phyloP scores from a whole-genome alignment of 2,113 vertebrate genomes.

The Nannobrachium achirus region DNA sequence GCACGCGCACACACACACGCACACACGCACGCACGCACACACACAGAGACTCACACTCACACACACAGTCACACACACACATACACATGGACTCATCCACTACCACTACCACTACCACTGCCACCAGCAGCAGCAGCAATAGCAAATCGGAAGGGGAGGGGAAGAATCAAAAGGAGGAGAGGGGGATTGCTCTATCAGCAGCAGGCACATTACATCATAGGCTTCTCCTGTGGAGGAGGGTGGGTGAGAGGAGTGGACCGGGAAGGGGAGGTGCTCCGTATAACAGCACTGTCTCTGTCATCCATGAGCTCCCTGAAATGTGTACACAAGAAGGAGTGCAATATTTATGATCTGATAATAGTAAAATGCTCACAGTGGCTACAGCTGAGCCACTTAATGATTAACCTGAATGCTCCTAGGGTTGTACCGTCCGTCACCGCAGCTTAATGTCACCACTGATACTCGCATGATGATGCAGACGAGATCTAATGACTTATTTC shows the following conservation, averaged over 20 bases:
- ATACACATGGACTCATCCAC: slow-evolving; percentile 19
- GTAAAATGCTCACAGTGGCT: slow-evolving; percentile 50
- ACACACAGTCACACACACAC: slow-evolving; percentile 20
- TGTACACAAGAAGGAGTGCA: slow-evolving; percentile 49
- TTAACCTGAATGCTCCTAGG: slow-evolving; percentile 46
- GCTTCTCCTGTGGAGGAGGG: slow-evolving; percentile 67
- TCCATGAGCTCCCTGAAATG: slow-evolving; percentile 46
- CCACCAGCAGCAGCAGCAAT: slow-evolving; percentile 57
- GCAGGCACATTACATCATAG: slow-evolving; percentile 83
- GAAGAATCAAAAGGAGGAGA: slow-evolving; percentile 37
- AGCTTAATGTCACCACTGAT: slow-evolving; percentile 53
- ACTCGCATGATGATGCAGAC: slow-evolving; percentile 37
- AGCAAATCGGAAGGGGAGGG: slow-evolving; percentile 67
- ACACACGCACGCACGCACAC: slow-evolving; percentile 32
- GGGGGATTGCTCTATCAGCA: slow-evolving; percentile 77
- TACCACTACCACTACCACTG: slow-evolving; percentile 65
- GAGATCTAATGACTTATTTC: slow-evolving; percentile 42
- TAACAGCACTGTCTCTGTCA: slow-evolving; percentile 59
- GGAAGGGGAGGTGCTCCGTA: slow-evolving; percentile 68
- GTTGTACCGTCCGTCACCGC: slow-evolving; percentile 36
- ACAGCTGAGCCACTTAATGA: slow-evolving; percentile 46
- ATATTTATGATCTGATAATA: slow-evolving; percentile 63
- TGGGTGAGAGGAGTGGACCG: slow-evolving; percentile 68
- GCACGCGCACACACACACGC: slow-evolving; percentile 27
- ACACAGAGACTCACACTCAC: too few species aligned